Evolutionary conservation across 2,113 vertebrate species (phyloP).

Genomic region (Edolisoma coerulescens): DNA sequence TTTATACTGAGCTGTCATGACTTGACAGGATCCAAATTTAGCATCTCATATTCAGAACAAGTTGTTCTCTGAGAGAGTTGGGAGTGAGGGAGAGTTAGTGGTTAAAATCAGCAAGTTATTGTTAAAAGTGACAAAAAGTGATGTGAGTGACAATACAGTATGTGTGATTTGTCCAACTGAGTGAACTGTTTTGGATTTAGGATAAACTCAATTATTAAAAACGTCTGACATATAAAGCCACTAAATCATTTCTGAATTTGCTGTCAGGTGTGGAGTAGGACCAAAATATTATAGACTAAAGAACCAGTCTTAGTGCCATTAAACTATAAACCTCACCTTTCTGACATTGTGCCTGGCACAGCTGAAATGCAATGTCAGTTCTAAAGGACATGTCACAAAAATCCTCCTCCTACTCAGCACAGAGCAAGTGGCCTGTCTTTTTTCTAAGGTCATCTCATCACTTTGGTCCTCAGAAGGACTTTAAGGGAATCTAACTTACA

Average conservation of each 20-base stretch:
- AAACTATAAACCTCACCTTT: neutral
- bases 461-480: neutral
- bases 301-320: neutral
- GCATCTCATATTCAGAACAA: slow-evolving; percentile 51
- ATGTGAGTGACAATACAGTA: slow-evolving; percentile 1
- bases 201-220: slow-evolving; percentile 35
- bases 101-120: slow-evolving; percentile 59
- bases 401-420: neutral
- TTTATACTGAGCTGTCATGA: slow-evolving; percentile 67
- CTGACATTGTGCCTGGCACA: neutral
- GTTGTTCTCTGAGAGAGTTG: slow-evolving; percentile 44
- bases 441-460: neutral
- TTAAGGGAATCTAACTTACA: neutral
- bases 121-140: slow-evolving; percentile 55
- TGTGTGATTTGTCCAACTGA: slow-evolving; percentile 14
- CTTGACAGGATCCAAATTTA: slow-evolving; percentile 69
- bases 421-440: neutral
- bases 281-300: neutral
- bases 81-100: neutral
- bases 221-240: neutral
- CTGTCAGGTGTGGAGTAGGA: neutral
- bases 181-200: neutral
- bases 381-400: neutral
- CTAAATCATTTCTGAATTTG: slow-evolving; percentile 14
- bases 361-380: neutral